Conservation (phyloP, 2,113 vertebrate species). For the Phaetusa simplex region DNA sequence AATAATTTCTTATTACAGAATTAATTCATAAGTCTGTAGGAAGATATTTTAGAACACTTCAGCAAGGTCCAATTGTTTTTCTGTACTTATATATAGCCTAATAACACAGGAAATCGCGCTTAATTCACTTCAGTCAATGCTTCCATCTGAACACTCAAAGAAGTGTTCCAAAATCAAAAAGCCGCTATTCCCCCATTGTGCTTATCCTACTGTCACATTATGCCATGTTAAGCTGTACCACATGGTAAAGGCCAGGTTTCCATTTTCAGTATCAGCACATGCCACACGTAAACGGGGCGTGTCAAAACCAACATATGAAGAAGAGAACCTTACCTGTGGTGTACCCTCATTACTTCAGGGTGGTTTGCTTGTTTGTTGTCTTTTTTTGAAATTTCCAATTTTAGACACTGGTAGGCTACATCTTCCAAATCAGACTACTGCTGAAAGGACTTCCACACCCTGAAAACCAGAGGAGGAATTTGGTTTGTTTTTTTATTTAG, state of each 20-base stretch:
- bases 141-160: background rate
- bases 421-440: background rate
- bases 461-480: background rate
- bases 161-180: background rate
- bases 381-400: background rate
- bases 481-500: background rate
- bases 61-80: background rate
- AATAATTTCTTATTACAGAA: background rate
- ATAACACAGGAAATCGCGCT: background rate
- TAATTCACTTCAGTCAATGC: background rate
- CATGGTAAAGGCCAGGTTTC: background rate
- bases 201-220: background rate
- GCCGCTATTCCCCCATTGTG: background rate
- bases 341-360: background rate
- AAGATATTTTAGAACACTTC: background rate
- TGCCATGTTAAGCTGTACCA: background rate
- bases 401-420: background rate
- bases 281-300: accelerated
- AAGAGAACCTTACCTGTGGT: background rate
- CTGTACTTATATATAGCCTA: background rate
- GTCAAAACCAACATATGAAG: accelerated
- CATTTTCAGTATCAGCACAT: background rate
- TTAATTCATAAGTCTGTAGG: background rate
- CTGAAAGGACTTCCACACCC: background rate
- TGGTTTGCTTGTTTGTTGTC: background rate